phyloP scores from a whole-genome alignment of 1,140 invertebrate species.

The Thaumetopoea pityocampa region DNA sequence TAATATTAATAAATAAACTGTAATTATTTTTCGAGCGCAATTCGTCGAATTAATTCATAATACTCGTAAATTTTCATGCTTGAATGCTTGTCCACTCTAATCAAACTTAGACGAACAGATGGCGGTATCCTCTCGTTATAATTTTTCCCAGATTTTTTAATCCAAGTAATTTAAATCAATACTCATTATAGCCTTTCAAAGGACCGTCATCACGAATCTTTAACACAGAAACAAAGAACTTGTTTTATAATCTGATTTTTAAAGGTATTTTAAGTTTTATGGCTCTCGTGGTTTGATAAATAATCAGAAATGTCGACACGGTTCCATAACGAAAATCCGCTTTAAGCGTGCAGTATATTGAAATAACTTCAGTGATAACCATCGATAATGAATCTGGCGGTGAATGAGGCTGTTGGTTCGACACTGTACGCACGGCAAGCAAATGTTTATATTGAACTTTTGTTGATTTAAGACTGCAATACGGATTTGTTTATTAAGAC shows the following conservation, averaged over 20 bases:
- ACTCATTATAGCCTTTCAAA: slow-evolving; percentile 68
- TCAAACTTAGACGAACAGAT: slow-evolving; percentile 26
- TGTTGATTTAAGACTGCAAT: slow-evolving; percentile 10
- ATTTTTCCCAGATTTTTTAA: slow-evolving; percentile 71
- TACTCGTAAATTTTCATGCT: not conserved
- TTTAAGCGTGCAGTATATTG: slow-evolving; percentile 20
- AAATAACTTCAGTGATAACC: slow-evolving; percentile 19
- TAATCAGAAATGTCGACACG: slow-evolving; percentile 46
- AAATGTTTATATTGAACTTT: slow-evolving; percentile 12
- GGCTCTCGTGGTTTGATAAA: slow-evolving; percentile 51
- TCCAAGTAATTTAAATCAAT: slow-evolving; percentile 73
- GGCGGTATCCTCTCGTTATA: slow-evolving; percentile 61
- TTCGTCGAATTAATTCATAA: no score
- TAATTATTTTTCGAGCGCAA: no score
- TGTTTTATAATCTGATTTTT: slow-evolving; percentile 66
- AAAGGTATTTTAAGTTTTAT: slow-evolving; percentile 66
- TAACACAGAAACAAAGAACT: slow-evolving; percentile 58
- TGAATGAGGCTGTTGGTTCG: slow-evolving; percentile 16
- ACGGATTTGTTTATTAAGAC: slow-evolving; percentile 14
- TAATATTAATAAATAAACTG: not conserved
- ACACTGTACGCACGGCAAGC: slow-evolving; percentile 12
- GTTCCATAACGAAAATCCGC: slow-evolving; percentile 27
- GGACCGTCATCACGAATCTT: slow-evolving; percentile 61
- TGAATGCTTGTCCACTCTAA: slow-evolving; percentile 36
- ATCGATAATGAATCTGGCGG: slow-evolving; percentile 17